Evolutionary conservation across 2,113 vertebrate genomes (phyloP).

Genomic region (Laticauda laticaudata): DNA sequence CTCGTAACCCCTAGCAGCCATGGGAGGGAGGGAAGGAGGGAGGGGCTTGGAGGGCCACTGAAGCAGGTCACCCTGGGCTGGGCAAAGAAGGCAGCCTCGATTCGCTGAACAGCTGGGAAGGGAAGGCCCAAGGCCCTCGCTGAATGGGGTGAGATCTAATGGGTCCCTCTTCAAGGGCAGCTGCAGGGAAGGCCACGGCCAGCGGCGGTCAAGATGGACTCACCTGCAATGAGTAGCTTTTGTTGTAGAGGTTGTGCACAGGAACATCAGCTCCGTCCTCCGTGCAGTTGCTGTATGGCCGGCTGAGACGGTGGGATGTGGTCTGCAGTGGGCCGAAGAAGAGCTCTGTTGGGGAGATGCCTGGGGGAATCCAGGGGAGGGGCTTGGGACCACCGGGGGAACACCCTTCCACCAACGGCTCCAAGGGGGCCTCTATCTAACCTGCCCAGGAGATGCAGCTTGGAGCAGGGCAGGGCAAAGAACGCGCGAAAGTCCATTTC

Average conservation of each 20-base stretch:
- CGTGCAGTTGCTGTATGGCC: conserved; percentile 78
- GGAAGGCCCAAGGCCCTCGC: background rate
- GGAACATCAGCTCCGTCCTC: conserved; percentile 72
- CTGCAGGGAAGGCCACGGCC: background rate
- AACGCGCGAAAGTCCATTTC: background rate
- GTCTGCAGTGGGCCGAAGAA: conserved; percentile 64
- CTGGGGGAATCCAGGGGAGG: background rate
- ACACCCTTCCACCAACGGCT: background rate
- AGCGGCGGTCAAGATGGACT: background rate
- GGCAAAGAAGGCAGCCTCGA: background rate
- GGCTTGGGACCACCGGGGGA: no score
- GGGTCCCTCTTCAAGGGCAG: conserved; percentile 2
- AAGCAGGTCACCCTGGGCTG: background rate
- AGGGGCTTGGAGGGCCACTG: background rate
- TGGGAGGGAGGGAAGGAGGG: background rate
- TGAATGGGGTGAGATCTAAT: conserved; percentile 4
- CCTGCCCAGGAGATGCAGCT: background rate
- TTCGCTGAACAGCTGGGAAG: background rate
- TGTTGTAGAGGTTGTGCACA: conserved; percentile 73
- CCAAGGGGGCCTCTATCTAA: background rate
- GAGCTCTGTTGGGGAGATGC: rapidly evolving
- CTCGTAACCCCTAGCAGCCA: background rate
- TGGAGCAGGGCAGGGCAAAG: background rate
- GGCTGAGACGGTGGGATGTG: conserved; percentile 72
- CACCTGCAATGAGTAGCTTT: conserved; percentile 78